These are phyloP conservation scores for Cyanistes caeruleus DNA, from an alignment of 2,113 vertebrate species.

Conservation along the genomic window DNA sequence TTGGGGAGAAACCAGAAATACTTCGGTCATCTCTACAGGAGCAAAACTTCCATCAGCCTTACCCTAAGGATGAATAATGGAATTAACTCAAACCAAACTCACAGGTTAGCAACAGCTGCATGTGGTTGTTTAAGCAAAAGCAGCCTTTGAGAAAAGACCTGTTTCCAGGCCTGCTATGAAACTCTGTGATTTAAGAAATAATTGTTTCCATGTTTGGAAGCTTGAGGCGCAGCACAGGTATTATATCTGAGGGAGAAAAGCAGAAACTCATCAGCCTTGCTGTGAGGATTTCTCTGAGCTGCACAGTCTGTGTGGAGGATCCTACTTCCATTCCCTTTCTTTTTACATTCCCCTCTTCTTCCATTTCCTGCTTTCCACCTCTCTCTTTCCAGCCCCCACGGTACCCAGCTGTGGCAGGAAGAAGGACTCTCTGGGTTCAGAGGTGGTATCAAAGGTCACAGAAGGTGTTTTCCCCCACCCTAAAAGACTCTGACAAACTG, in stretches of 20 bases:
- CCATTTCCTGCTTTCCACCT: background rate
- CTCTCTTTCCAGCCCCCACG: background rate
- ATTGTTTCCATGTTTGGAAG: background rate
- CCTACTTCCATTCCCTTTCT: too few relatives aligned
- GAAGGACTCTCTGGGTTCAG: background rate
- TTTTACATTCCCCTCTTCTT: background rate
- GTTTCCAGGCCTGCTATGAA: background rate
- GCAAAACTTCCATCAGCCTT: background rate
- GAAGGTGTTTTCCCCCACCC: background rate
- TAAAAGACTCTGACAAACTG: fast-evolving
- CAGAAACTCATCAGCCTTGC: background rate
- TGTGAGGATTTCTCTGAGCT: background rate
- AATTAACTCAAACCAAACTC: background rate
- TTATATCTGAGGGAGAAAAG: background rate
- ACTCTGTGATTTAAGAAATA: background rate
- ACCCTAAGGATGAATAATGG: background rate
- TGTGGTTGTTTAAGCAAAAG: fast-evolving
- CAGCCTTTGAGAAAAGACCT: background rate
- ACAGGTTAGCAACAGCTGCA: background rate
- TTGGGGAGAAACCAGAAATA: background rate
- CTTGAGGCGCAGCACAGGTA: background rate
- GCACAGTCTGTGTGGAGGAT: background rate
- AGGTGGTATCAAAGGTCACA: too few relatives aligned
- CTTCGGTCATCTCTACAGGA: background rate
- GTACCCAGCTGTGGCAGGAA: background rate